Base-by-base conservation (phyloP, 2,888 invertebrate genomes). In the Ypsolopha sequella region DNA sequence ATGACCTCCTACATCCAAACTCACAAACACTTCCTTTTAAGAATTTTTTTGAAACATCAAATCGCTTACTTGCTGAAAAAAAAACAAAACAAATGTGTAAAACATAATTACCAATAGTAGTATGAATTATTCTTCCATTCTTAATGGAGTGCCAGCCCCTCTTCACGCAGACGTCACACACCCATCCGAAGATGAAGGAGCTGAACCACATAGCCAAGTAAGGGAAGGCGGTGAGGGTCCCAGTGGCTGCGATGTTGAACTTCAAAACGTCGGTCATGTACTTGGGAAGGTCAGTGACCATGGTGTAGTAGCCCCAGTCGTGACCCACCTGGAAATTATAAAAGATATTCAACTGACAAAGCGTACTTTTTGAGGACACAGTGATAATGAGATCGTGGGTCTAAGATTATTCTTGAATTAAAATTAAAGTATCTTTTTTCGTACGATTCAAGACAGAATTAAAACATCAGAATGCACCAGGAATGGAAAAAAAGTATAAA, bases 221-320 rank as follows among this genome's bases (percentile, higher is more conserved):
- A 0, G 92, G 92, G 35, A 92, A 76, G 0, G 92, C 89, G 0
- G 91, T 90, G 38, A 90, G 73, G 0, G 90, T 80, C 0, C 91
- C 91, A 52, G 91, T 92, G 58, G 90, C 81, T 6, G 89, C 85
- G 14, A 92, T 90, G 62, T 91, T 89, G 70, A 91, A 91, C 58
- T 90, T 89, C 6, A 92, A 76, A 0, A 92, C 89, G 54, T 91
- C 90, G 38, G 88, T 90, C 89, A 92, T 91, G 68, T 91, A 92
- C 53, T 90, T 91, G 0, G 92, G 92, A 2, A 92, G 78, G 62
- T 92, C 91, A 10, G 91, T 91, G 11, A 92, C 89, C 89, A 92
- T 90, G 1, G 91, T 91, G 63, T 91, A 92, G 66, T 92, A 90
- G 0, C 91, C 91, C 91, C 91, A 92, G 58, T 91, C 86, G 58